Conservation (phyloP, 2,113 vertebrate species). For the Bothrops jararaca region DNA sequence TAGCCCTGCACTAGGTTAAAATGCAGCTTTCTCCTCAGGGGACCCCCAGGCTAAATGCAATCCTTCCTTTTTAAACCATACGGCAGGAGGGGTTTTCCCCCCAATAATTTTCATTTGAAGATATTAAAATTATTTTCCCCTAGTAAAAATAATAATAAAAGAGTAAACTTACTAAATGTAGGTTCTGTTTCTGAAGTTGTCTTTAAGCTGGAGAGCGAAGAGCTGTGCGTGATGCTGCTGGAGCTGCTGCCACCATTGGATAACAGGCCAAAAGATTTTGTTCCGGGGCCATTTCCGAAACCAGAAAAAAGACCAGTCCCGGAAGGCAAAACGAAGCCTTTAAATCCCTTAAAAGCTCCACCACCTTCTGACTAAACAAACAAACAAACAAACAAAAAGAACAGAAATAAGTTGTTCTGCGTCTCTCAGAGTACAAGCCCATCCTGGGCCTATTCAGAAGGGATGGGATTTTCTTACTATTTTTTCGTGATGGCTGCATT, state of each 20-base stretch:
- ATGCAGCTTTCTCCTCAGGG: background rate
- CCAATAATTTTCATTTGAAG: background rate
- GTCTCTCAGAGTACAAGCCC: background rate
- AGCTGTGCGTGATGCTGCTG: conserved; percentile 42
- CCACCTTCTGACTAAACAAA: conserved; percentile 74
- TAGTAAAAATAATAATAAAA: background rate
- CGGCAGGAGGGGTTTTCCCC: too few species aligned
- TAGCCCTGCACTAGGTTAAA: background rate
- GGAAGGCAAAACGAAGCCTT: conserved; percentile 76
- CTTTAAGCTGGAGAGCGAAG: conserved; percentile 66
- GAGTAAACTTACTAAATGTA: conserved; percentile 74
- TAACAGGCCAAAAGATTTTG: conserved; percentile 75
- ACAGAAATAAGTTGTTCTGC: background rate
- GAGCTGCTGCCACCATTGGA: conserved; percentile 76
- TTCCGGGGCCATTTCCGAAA: conserved; percentile 76
- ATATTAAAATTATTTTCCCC: background rate
- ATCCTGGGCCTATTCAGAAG: background rate
- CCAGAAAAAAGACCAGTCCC: conserved; percentile 69
- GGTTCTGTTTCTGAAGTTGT: conserved; percentile 49
- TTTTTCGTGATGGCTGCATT: background rate
- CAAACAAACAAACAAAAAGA: background rate
- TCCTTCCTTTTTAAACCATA: background rate
- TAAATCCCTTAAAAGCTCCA: conserved; percentile 90
- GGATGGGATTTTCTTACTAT: background rate
- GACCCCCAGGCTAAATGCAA: background rate